A percentile compares a stretch with the other conserved stretches of the same genome.
Conservation (phyloP, 2,888 invertebrate species). For the Epiblema foenella region DNA sequence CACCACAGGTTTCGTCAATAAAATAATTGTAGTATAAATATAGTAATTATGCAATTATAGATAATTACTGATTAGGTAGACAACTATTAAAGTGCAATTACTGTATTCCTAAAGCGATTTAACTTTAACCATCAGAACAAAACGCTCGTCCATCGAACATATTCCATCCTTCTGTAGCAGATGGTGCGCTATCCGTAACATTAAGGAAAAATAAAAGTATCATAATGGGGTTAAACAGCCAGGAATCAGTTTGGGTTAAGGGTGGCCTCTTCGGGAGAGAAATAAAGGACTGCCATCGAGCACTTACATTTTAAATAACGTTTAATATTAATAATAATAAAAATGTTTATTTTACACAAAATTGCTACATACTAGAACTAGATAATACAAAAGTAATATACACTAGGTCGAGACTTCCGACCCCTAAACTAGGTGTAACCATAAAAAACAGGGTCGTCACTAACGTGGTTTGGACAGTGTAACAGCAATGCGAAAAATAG, state of each 20-base stretch:
- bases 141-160: slow-evolving; percentile 16
- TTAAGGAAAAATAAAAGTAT: slow-evolving; percentile 43
- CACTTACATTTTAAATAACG: slow-evolving; percentile 19
- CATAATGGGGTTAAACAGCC: slow-evolving; percentile 36
- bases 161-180: slow-evolving; percentile 29
- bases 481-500: too few relatives aligned
- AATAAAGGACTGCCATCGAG: background rate
- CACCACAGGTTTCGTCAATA: background rate
- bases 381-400: too few relatives aligned
- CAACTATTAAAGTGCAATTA: background rate
- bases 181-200: slow-evolving; percentile 32
- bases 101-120: slow-evolving; percentile 18
- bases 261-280: slow-evolving; percentile 3
- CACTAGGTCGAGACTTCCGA: too few relatives aligned
- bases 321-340: too few relatives aligned
- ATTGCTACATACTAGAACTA: too few relatives aligned
- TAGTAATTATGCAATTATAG: background rate
- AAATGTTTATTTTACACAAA: too few relatives aligned
- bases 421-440: too few relatives aligned
- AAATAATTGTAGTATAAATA: background rate
- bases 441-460: too few relatives aligned
- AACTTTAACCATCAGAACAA: slow-evolving; percentile 18
- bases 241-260: slow-evolving; percentile 40
- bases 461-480: too few relatives aligned
- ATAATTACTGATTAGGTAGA: background rate